Base-by-base conservation (phyloP, 2,797 vertebrate species). In the Cephalopachus bancanus region DNA sequence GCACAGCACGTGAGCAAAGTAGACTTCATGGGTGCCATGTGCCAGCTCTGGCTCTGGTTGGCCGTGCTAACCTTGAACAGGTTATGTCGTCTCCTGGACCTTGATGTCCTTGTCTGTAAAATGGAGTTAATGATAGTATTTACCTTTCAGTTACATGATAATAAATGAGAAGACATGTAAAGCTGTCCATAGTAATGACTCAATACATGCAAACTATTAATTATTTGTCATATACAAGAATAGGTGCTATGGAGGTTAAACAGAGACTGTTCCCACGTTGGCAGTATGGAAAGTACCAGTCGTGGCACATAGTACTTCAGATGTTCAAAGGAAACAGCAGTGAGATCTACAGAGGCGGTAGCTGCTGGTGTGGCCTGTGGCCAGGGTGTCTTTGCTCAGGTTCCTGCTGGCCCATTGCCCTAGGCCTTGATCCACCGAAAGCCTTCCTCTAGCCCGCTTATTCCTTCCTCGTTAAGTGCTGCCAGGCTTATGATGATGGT, bases 91-190 rank as follows among this genome's bases (percentile, higher is more conserved):
- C 62, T 83, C 90, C 53, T 91, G 78, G 49, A 28, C 49, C 30
- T 85, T 57, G 44, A 28, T 94, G 28, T 91, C 74, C 22, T 91
- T 15, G 9, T 85, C 30, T 86, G 20, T 79, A 19, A 88, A 84
- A 22, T 33, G n/a, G 51, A 83, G 65, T 80, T 69, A 59, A 53
- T 15, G 0, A 30, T 11, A 62, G 51, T 51, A 49, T 7, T n/a
- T 51, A 5, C 90, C 19, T 89, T 64, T 0, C 55, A 3, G 53
- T 59, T 64, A 0, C 30, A 10, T 67, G 53, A 6, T 44, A 28
- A 67, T 69, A 60, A 95, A 28, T 64, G 51, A 83, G 91, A 83
- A 91, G 37, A 57, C 65, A 10, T 22, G 10, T 17, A 14, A 83
- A 78, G 49, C 83, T 89, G 30, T 57, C 60, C 44, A 20, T 55